Conservation (phyloP, 2,113 vertebrate genomes). For the Pipa parva region DNA sequence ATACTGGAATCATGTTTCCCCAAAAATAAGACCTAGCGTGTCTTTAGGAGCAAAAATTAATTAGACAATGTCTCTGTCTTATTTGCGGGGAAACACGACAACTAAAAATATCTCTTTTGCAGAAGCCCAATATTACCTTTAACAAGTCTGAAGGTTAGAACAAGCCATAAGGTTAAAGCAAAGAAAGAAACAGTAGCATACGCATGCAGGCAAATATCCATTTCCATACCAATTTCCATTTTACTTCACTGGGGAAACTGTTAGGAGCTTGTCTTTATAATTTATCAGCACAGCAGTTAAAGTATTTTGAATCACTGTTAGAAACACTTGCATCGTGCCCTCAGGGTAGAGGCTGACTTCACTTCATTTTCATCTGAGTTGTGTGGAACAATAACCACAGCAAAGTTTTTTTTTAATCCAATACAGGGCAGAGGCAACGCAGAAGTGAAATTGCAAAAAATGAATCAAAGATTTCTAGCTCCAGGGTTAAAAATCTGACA, state of each 20-base stretch:
- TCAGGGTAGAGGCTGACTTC: conserved; percentile 21
- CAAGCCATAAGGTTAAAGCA: conserved; percentile 19
- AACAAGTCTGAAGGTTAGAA: no score
- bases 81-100: no score
- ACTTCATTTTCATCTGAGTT: conserved; percentile 36
- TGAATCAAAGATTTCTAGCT: conserved; percentile 20
- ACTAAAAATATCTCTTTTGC: no score
- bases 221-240: neutral
- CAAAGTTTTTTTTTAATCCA: conserved; percentile 18
- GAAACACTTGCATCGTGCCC: conserved; percentile 35
- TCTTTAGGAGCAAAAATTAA: no score
- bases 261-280: conserved; percentile 6
- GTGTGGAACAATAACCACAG: conserved; percentile 16
- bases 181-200: neutral
- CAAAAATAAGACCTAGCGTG: no score
- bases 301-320: conserved; percentile 18
- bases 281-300: conserved; percentile 40
- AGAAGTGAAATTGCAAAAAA: conserved; percentile 28
- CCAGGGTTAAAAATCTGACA: conserved; percentile 21
- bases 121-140: no score
- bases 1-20: no score
- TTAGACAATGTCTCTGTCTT: no score
- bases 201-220: neutral
- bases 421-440: conserved; percentile 10
- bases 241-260: conserved; percentile 6